Evolutionary conservation across 2,797 vertebrate genomes (phyloP).

Genomic region (Denticeps clupeoides): DNA sequence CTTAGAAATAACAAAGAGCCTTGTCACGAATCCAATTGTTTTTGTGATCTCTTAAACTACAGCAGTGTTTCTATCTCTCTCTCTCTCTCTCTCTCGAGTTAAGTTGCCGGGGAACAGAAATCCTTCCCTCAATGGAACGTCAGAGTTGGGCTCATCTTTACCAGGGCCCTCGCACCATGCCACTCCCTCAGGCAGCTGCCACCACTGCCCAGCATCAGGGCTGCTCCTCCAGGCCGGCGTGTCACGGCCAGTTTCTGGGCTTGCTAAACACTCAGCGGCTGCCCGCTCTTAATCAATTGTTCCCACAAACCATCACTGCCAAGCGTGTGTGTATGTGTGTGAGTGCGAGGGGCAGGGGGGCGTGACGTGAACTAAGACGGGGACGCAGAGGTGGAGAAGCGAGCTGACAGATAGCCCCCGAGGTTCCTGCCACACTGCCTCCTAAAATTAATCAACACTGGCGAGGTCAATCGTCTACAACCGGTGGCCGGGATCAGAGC

Average conservation of each 20-base stretch:
- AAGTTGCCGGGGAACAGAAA: too few relatives aligned
- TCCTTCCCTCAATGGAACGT: background rate
- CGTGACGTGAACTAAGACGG: too few relatives aligned
- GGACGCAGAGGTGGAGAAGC: background rate
- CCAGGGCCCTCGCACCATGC: background rate
- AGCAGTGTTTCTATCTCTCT: background rate
- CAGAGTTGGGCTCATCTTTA: too few relatives aligned
- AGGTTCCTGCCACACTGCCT: conserved; percentile 1
- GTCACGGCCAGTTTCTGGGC: conserved; percentile 40
- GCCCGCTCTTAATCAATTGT: conserved; percentile 55
- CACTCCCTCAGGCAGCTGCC: conserved; percentile 20
- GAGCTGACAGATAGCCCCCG: background rate
- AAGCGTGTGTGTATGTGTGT: background rate
- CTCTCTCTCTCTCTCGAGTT: background rate
- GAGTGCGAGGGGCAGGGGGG: background rate
- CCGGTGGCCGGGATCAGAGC: background rate
- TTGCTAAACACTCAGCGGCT: conserved; percentile 34
- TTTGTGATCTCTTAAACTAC: conserved; percentile 6
- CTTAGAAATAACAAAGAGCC: background rate
- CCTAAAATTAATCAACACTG: conserved; percentile 5
- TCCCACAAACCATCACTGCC: conserved; percentile 31
- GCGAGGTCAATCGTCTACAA: conserved; percentile 10
- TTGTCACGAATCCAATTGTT: background rate
- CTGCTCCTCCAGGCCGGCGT: conserved; percentile 31
- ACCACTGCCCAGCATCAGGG: conserved; percentile 21